A percentile compares a stretch with the other conserved stretches of the same genome.
Conservation (phyloP, 1,140 invertebrate genomes). For the Euglossa dilemma region DNA sequence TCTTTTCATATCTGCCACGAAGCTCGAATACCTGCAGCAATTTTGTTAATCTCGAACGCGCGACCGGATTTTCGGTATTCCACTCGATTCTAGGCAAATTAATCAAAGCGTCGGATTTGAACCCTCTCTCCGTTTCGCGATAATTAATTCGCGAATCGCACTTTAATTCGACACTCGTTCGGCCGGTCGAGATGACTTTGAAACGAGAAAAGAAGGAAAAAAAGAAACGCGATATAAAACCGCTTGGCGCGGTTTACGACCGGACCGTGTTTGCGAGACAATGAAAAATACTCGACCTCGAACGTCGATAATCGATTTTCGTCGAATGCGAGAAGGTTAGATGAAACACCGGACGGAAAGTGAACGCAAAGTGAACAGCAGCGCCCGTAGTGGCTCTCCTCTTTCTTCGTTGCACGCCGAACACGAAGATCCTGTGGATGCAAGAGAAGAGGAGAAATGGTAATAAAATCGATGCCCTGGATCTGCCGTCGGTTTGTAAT, state of each 20-base stretch:
- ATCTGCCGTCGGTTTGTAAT: constrained; percentile 67
- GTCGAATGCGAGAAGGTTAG: not conserved
- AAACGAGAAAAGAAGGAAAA: not conserved
- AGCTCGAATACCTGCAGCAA: not conserved
- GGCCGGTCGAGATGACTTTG: not conserved
- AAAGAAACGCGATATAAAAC: not conserved
- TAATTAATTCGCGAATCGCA: not conserved
- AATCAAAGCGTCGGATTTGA: not conserved
- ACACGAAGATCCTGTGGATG: constrained; percentile 44
- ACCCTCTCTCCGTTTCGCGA: not conserved
- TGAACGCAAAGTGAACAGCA: not conserved
- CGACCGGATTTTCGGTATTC: not conserved
- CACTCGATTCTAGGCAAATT: not conserved
- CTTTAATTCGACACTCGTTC: not conserved
- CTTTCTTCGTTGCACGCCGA: not conserved
- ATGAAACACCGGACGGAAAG: not conserved
- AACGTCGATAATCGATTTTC: constrained; percentile 2
- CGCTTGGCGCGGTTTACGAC: not conserved
- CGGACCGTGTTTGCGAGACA: not conserved
- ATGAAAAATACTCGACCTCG: not conserved
- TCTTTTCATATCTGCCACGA: not conserved
- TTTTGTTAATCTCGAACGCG: not conserved
- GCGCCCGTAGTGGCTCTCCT: not conserved
- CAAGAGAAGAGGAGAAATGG: constrained; percentile 44
- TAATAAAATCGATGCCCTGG: constrained; percentile 72